Base-by-base conservation (phyloP, 2,888 invertebrate species). In the Ptychoptera contaminata region DNA sequence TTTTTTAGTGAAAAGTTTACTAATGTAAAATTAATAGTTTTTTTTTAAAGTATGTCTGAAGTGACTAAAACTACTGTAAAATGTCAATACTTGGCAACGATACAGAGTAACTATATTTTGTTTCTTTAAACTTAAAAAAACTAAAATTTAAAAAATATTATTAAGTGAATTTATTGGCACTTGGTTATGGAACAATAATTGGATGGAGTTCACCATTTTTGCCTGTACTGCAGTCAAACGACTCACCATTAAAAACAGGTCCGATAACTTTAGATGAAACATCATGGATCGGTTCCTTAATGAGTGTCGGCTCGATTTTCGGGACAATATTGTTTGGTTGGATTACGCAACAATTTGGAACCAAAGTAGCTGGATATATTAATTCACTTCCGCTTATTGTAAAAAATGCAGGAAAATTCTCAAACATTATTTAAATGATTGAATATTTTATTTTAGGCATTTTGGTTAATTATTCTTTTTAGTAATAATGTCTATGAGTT, bases 351-450 rank as follows among this genome's bases (percentile, higher is more conserved):
- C 50, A 49, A 34, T 57, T 58, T 23, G 63, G 63, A 9, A 56
- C 60, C 5, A 59, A 58, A 37, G 51, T 56, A 1, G 51, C 56
- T 39, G 46, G 61, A 3, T 50, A 59, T 3, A 47, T 58, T 15
- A 50, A 57, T 31, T 61, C 61, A n/a, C 38, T 63, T 0, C 45
- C 62, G 4, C 60, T 62, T 49, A 58, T 61, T 36, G 61, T 64
- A 49, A 16, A 23, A n/a, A n/a, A n/a, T n/a, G n/a, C 11, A 16
- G 16, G 6, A 16, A 36, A 5, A 36, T 11, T 36, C 11, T 8
- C 11, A 36, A 36, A 36, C 6, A 6, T 36, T 6, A 11, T 7
- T 14, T 14, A 36, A 8, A 36, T 36, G 11, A 36, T n/a, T n/a
- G n/a, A n/a, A n/a, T n/a, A n/a, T n/a, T n/a, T n/a, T n/a, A n/a